Evolutionary conservation across 2,113 vertebrate species (phyloP), one percentile per base, ranked within the genome.

Genomic region (Dasyurus viverrinus): DNA sequence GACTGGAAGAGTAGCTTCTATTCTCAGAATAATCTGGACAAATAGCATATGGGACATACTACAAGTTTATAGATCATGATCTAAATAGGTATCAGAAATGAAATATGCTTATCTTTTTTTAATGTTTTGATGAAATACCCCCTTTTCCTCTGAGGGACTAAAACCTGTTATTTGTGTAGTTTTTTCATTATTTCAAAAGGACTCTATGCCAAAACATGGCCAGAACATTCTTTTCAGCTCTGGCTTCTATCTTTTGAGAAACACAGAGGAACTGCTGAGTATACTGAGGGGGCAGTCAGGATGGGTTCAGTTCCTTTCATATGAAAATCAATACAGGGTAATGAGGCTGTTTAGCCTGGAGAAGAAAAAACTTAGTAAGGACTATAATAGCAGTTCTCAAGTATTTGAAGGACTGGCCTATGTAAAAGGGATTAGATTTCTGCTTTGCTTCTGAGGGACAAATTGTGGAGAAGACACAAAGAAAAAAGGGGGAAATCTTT

Each of bases 21-120:
- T 84, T 84, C 68, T 84, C 68, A 84, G 68, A 84, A 84, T 84
- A 84, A 42, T 84, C 68, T 84, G 68, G n/a, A 84, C 68, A 84
- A 84, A 84, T 84, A 84, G 36, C 6, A 84, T 84, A 42, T 84
- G 68, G 68, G 68, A 42, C 36, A 84, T 42, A 19, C 6, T 84
- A 42, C 36, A 84, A 14, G n/a, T 0, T 42, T 42, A 23, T 19
- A 23, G n/a, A 84, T 1, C 16, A 84, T 84, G 4, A 84, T 84
- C 19, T 84, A 84, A 84, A 84, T 84, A 84, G 68, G 1, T 84
- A 42, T 42, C 2, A 84, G n/a, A 42, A 84, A 42, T 84, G 42
- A 84, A 84, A 36, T 42, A 42, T 84, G n/a, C n/a, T 84, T 36
- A 27, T 68, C 60, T 84, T 84, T 84, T 42, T 84, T 42, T 23